Base-by-base conservation (phyloP, 2,888 invertebrate genomes). In the Pollenia labialis region DNA sequence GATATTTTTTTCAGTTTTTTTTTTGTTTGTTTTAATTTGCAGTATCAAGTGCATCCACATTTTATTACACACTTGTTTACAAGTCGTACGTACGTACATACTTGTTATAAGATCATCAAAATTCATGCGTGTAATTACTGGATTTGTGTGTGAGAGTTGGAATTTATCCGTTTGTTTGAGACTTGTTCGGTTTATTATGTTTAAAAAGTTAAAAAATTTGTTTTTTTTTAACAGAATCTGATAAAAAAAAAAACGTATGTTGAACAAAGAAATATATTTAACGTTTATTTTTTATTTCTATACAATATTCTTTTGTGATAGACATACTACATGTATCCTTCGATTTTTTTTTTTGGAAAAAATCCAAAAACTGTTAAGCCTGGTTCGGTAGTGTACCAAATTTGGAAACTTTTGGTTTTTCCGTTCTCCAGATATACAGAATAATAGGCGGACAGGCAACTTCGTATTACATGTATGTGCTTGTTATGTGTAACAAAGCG, bases 31-130 rank as follows among this genome's bases (percentile, higher is more conserved):
- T n/a, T n/a, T n/a, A n/a, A 69, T 60, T 74, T 79, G 91, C 90
- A 89, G 88, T 91, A 91, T 89, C 91, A 92, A 92, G 92, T 92
- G 91, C 90, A 91, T 91, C 91, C 91, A 90, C 92, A 92, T 92
- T 92, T 91, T 92, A 91, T 90, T 91, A 89, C 89, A 91, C 66
- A 84, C 58, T 74, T 68, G 23, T 42, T 72, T n/a, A 23, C 9
- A 10, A 71, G 71, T n/a, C 11, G 14, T 7, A 56, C 14, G 40
- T 62, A 76, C 18, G 23, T 23, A 23, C 18, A 3, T 23, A 23
- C 68, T 75, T 82, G 75, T 76, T 76, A 68, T 60, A 84, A 74
- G 68, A 80, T 84, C 84, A 74, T 84, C 60, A 79, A 84, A 79
- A 84, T 75, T 68, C 74, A 84, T 84, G 79, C 79, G 66, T 80